Evolutionary conservation across 1,140 invertebrate genomes (phyloP), one percentile per base, ranked within the genome.

Genomic region (Sipha flava): DNA sequence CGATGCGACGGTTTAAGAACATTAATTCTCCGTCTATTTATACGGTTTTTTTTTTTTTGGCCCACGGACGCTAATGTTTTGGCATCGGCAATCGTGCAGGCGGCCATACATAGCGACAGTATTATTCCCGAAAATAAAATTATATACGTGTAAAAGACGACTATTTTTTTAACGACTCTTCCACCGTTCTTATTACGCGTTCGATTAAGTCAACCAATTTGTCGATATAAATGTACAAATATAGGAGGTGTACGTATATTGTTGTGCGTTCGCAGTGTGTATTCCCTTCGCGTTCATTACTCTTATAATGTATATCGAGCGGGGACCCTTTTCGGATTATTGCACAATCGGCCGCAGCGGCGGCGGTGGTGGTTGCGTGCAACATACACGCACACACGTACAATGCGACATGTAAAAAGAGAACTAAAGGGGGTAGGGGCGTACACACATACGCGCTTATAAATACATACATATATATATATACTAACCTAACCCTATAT

Each of bases 251-350:
- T 34, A 64, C n/a, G n/a, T 16, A 54, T 10, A 6, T 6, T 26
- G 31, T 14, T 70, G 40, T 18, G 16, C 12, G 10, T 21, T n/a
- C 6, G 43, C 12, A 34, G 5, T 66, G 14, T 29, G 26, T 47
- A 70, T 70, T 70, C 66, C 43, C 43, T 47, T 40, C 40, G 26
- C 66, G 66, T 70, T 70, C 66, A 70, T 70, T 70, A 70, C 66
- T 70, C 66, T 23, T 43, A 29, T 70, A 23, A 21, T 18, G 62
- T 31, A n/a, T n/a, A n/a, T n/a, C 23, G 7, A 10, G 10, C 26
- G 10, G 16, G 16, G 18, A 18, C 66, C 47, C 66, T 70, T 68
- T 70, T 70, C 66, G 66, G 66, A 70, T 70, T 70, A 70, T 70
- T 70, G 66, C 66, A 70, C 64, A 66, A 66, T 66, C 64, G 64